These are phyloP conservation scores for Cyclophora albipunctata DNA, from an alignment of 2,888 invertebrate species.

Conservation along the genomic window DNA sequence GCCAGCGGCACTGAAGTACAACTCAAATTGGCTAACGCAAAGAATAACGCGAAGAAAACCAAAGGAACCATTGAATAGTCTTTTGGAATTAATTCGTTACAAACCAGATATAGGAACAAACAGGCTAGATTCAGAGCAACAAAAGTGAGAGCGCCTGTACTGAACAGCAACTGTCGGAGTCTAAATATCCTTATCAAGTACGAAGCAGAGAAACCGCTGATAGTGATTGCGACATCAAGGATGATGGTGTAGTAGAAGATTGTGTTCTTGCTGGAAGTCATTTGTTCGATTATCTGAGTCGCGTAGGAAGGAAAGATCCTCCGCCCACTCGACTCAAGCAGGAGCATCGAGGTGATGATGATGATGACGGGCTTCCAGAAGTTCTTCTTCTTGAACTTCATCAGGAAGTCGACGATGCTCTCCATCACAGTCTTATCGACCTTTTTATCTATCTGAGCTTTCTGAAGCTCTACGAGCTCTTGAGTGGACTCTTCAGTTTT, in stretches of 20 bases:
- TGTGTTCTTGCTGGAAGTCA: constrained; percentile 30
- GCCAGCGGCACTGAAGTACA: constrained; percentile 48
- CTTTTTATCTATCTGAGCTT: constrained; percentile 23
- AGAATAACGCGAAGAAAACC: constrained; percentile 35
- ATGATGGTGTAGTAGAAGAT: constrained; percentile 40
- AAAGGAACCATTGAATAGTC: constrained; percentile 33
- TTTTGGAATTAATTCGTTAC: constrained; percentile 24
- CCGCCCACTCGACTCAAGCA: constrained; percentile 43
- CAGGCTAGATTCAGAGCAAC: constrained; percentile 29
- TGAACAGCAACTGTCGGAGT: constrained; percentile 40
- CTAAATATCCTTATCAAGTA: constrained; percentile 39
- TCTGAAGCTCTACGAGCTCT: constrained; percentile 36
- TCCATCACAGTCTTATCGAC: constrained; percentile 7
- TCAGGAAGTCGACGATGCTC: constrained; percentile 20
- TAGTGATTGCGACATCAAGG: constrained; percentile 40
- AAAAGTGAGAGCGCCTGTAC: constrained; percentile 35
- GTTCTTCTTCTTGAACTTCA: constrained; percentile 38
- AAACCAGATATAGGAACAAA: constrained; percentile 32
- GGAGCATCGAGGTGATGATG: constrained; percentile 25
- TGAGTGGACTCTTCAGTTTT: constrained; percentile 40
- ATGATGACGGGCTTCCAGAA: constrained; percentile 44
- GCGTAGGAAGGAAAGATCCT: constrained; percentile 49
- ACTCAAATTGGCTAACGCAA: constrained; percentile 46
- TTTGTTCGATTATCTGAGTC: constrained; percentile 39
- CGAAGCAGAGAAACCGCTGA: constrained; percentile 36